Percentiles rank a stretch among this genome's conserved stretches.
Conservation (phyloP, 1,140 invertebrate species). For the Harlomillsia oculata region DNA sequence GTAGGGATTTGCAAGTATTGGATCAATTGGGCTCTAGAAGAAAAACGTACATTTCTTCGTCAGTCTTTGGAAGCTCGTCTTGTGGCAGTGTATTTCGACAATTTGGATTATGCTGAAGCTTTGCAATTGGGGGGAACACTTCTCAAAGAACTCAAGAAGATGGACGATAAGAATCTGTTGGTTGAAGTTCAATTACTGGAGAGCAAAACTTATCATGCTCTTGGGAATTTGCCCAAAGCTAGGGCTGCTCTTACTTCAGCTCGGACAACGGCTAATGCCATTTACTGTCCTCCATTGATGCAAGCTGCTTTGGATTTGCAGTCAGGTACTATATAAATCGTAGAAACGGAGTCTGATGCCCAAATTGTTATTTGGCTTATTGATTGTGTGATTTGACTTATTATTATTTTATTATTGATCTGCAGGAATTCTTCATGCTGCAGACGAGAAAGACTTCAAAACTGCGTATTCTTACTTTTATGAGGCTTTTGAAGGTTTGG, state of each 20-base stretch:
- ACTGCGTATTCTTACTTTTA: conserved; percentile 99
- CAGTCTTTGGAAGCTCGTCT: conserved; percentile 90
- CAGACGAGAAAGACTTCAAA: conserved; percentile 98
- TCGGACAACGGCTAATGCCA: conserved; percentile 96
- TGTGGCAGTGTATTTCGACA: conserved; percentile 90
- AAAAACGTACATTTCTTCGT: conserved; percentile 89
- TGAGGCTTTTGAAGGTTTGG: conserved; percentile 99
- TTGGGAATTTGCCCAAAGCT: conserved; percentile 93
- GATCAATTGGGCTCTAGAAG: conserved; percentile 98
- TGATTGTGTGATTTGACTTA: no score
- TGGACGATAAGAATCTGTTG: conserved; percentile 97
- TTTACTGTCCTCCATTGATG: conserved; percentile 97
- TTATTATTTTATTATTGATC: no score
- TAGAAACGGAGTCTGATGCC: no score
- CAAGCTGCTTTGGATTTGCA: conserved; percentile 94
- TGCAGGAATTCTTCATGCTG: conserved; percentile 93
- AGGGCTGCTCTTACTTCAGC: conserved; percentile 94
- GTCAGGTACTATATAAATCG: no score
- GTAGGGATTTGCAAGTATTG: conserved; percentile 71
- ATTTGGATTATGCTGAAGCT: conserved; percentile 77
- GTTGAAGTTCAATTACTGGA: conserved; percentile 94
- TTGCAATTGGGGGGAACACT: conserved; percentile 70
- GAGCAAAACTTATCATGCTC: conserved; percentile 96
- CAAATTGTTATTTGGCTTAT: no score
- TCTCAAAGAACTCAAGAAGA: conserved; percentile 90